Evolutionary conservation across 2,113 vertebrate species (phyloP), one percentile per base, ranked within the genome.

Genomic region (Epinephelus lanceolatus): DNA sequence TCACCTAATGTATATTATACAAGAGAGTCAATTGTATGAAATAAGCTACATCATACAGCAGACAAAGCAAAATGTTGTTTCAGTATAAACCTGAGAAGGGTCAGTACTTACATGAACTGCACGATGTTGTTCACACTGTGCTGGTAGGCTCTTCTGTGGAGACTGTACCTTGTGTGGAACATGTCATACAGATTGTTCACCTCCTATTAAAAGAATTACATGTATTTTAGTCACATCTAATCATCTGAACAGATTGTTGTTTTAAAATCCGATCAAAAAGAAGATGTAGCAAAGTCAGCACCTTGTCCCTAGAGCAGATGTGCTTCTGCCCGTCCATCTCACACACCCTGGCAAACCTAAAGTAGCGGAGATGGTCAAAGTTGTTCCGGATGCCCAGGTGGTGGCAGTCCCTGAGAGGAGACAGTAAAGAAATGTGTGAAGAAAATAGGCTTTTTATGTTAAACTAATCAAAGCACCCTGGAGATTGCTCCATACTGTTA

Each of bases 291-390:
- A 49, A 15, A 1, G 27, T 23, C 9, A 2, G 86, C 77, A 97
- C 98, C 97, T 99, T 97, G 63, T 98, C 97, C 89, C 97, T 95
- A 10, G 93, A 94, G 86, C 97, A 98, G 92, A 99, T 97, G 53
- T 92, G 92, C 66, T 94, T 96, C 55, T 27, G 85, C 0, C 83
- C 90, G 0, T 90, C 8, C 7, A 96, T 95, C 4, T 96, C 78
- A 93, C 96, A 97, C 55, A 99, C 96, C 15, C 97, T 96, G 13
- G 91, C 95, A 93, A 98, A 97, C 73, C 94, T 91, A 10, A 99
- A 87, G 80, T 95, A 97, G 25, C 97, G 96, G 7, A 68, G 94
- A 72, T 97, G 93, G 89, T 98, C 97, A 91, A 98, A 98, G 86
- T 96, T 97, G 81, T 96, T 97, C 25, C 96, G 92, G 84, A 99